These are phyloP conservation scores for Xiphophorus hellerii DNA, from an alignment of 2,113 vertebrate species.

Conservation along the genomic window DNA sequence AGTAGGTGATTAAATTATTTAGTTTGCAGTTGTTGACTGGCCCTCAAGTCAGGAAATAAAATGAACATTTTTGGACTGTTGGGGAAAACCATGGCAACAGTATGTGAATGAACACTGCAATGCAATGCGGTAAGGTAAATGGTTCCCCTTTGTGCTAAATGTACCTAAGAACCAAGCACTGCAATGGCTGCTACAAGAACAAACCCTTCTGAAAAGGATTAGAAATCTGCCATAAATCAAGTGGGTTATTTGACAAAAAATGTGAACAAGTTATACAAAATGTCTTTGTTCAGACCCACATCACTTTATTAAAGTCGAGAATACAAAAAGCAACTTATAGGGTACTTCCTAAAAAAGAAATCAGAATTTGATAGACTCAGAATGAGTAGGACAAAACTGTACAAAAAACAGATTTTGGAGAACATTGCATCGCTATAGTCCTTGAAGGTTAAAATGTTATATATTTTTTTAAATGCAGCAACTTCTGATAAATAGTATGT, in stretches of 20 bases:
- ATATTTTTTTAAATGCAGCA: not conserved
- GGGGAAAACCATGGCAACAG: too few species aligned
- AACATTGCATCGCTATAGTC: not conserved
- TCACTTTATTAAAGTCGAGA: not conserved
- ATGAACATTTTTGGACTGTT: too few species aligned
- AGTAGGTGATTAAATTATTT: too few species aligned
- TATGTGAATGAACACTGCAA: too few species aligned
- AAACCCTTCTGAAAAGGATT: not conserved
- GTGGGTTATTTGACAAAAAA: not conserved
- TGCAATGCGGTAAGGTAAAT: not conserved
- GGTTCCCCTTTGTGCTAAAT: not conserved
- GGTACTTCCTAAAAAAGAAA: too few species aligned
- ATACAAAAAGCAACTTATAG: not conserved
- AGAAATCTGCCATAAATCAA: not conserved
- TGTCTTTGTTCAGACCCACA: too few species aligned
- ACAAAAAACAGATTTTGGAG: not conserved
- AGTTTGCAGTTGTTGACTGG: too few species aligned
- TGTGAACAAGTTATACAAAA: too few species aligned
- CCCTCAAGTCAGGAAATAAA: too few species aligned
- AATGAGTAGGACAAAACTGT: not conserved
- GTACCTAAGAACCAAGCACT: not conserved
- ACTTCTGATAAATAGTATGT: constrained; percentile 8
- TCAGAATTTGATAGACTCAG: not conserved
- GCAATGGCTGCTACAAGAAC: not conserved
- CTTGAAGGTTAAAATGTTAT: not conserved